Percentiles rank a stretch among this genome's conserved stretches.
These are phyloP conservation scores for Rallus limicola DNA, from an alignment of 2,113 vertebrate genomes.

Conservation along the genomic window DNA sequence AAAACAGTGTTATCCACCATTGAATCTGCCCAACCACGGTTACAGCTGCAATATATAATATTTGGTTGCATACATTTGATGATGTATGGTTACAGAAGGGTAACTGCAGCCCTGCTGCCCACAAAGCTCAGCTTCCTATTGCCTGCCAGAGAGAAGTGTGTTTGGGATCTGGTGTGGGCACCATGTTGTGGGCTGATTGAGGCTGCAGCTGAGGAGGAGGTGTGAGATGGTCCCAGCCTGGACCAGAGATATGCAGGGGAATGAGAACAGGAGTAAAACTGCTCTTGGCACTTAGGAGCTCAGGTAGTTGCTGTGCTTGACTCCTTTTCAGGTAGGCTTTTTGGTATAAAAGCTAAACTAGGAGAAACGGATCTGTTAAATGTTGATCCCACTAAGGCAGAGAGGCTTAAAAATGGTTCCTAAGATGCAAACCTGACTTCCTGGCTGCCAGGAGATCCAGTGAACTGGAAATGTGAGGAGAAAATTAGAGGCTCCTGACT, in stretches of 20 bases:
- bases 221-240: not conserved
- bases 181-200: fast-evolving
- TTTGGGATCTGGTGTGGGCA: not conserved
- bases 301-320: not conserved
- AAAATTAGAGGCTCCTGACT: not conserved
- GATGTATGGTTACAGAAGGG: not conserved
- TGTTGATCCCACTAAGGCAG: not conserved
- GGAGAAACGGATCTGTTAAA: not conserved
- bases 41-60: not conserved
- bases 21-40: fast-evolving
- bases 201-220: not conserved
- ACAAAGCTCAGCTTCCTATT: not conserved
- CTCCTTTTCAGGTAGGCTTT: not conserved
- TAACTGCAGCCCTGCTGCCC: not conserved
- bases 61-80: no score
- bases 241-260: not conserved
- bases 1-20: not conserved
- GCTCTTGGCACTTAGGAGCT: not conserved
- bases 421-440: not conserved
- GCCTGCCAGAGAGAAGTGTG: fast-evolving
- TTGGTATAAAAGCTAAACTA: not conserved
- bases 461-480: not conserved
- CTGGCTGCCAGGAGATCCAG: not conserved
- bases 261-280: not conserved
- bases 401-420: not conserved